Evolutionary conservation across 2,113 vertebrate genomes (phyloP).

Genomic region (Columbina picui): DNA sequence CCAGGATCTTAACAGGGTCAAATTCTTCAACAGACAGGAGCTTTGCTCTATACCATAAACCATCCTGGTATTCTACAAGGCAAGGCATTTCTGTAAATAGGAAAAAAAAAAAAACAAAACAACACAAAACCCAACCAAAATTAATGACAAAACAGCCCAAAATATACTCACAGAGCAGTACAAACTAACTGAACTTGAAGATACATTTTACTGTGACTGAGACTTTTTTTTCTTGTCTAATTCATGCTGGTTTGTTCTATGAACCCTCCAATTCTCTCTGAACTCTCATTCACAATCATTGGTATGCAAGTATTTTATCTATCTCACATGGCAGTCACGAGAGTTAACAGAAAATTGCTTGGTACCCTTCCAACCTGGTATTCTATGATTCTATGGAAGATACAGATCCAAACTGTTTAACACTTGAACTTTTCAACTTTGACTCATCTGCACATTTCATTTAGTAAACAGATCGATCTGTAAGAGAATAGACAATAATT

Average conservation of each 20-base stretch:
- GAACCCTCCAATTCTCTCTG: neutral
- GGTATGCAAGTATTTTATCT: neutral
- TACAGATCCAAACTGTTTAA: neutral
- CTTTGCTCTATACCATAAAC: slow-evolving; percentile 86
- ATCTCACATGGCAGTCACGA: neutral
- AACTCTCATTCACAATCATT: neutral
- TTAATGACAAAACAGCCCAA: neutral
- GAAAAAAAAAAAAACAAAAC: neutral
- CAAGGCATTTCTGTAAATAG: slow-evolving; percentile 84
- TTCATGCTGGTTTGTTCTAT: neutral
- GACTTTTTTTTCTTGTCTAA: neutral
- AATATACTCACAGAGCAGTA: neutral
- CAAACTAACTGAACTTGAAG: neutral
- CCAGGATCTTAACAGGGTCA: slow-evolving; percentile 79
- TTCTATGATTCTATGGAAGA: neutral
- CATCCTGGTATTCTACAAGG: slow-evolving; percentile 90
- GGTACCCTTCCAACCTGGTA: neutral
- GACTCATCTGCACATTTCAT: neutral
- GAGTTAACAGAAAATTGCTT: neutral
- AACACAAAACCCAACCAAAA: neutral
- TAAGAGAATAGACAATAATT: neutral
- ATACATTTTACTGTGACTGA: neutral
- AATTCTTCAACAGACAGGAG: slow-evolving; percentile 77
- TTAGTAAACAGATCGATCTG: accelerated
- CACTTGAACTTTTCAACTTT: neutral